Base-by-base conservation (phyloP, 1,140 invertebrate species). In the Drosophila punjabiensis region DNA sequence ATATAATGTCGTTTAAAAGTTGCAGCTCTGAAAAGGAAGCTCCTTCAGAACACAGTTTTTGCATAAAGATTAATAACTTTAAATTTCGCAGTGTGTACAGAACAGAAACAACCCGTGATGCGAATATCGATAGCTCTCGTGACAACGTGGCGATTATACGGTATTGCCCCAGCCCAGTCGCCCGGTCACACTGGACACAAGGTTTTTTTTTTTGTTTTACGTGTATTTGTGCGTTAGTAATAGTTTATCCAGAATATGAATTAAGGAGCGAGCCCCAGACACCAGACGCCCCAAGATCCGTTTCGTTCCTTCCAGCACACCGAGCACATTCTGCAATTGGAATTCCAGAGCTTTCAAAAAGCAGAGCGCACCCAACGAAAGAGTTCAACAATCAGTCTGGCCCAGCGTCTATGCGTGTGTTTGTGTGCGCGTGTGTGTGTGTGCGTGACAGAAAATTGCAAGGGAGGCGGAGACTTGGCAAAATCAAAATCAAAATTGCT, bases 221-320 rank as follows among this genome's bases (percentile, higher is more conserved):
- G 65, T 76, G 77, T 76, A 67, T 83, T 69, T 61, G 77, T 84
- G 82, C 62, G 79, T 86, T 86, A 86, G 83, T 79, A 87, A 86
- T 86, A 86, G 83, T 86, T 86, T 86, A 87, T 85, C 81, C 82
- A 76, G 84, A 82, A 86, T 67, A 79, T 75, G 78, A 74, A 79
- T 82, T 69, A 74, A 74, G 56, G 37, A 74, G 48, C 59, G 39
- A 74, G 35, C 2, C 32, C 48, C n/a, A 35, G n/a, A 71, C 68
- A 35, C 39, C 50, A 65, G 39, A 69, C 50, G 39, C 37, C 47
- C 70, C 45, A 10, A 61, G 37, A 68, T 37, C 32, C 61, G 33
- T 33, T 64, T n/a, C 30, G 30, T 14, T 32, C 30, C 35, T 11
- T 10, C 16, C 64, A 52, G 66, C 18, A 6, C 33, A 48, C 28